Evolutionary conservation across 2,888 invertebrate species (phyloP), one percentile per base, ranked within the genome.

Genomic region (Thera britannica): DNA sequence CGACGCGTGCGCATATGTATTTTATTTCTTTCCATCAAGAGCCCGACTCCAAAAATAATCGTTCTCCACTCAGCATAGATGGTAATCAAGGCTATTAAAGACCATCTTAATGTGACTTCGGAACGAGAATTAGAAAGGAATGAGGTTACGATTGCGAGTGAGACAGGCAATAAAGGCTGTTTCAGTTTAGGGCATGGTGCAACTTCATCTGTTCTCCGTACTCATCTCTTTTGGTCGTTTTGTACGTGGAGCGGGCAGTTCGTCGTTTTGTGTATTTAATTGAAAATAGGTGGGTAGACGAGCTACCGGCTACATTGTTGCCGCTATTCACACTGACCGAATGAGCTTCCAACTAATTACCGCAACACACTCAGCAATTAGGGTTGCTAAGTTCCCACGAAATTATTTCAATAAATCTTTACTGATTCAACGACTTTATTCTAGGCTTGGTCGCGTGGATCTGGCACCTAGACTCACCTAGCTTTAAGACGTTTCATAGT

Each of bases 61-160:
- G 90, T 89, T 89, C 88, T 85, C 88, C 92, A 92, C 93, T 92
- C 92, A 90, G 84, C 89, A 87, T 89, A 92, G 92, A 93, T 92
- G 88, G 90, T 93, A 92, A 93, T 93, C 93, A 91, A 88, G 83
- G 85, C 92, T 92, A 92, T 93, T 92, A 93, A 86, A 90, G 86
- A 87, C 79, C 81, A 83, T 88, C 88, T 90, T 92, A 91, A 91
- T 90, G 92, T 90, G 86, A 84, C 84, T 89, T 90, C 88, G 78
- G 82, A 81, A 76, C 75, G 79, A 82, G 82, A 89, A 85, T 88
- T 88, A 86, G 83, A 88, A 87, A 86, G 84, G 72, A 68, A 72
- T 71, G 72, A 71, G 9, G 52, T 72, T 75, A 74, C 74, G 71
- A 83, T 84, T 75, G 71, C 74, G 69, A 74, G 71, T 63, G 68